phyloP scores from a whole-genome alignment of 2,888 invertebrate genomes.

The Dolomedes plantarius region DNA sequence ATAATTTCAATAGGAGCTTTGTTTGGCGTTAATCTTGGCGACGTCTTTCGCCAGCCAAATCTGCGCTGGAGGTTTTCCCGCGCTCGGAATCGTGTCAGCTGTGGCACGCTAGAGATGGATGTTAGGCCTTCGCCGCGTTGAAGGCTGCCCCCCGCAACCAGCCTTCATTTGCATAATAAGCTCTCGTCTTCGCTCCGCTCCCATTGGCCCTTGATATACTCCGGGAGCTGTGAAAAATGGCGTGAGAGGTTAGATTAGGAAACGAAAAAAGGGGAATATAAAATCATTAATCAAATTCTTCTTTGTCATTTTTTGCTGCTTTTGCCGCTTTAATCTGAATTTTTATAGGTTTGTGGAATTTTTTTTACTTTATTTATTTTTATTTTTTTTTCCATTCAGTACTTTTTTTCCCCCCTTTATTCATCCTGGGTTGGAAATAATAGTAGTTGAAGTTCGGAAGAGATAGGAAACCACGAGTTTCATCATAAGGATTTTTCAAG shows the following conservation, averaged over 20 bases:
- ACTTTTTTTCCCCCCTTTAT: conserved; percentile 7
- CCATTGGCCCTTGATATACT: conserved; percentile 68
- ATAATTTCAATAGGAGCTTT: too few relatives aligned
- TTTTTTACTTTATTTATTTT: not conserved
- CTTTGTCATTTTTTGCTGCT: conserved; percentile 43
- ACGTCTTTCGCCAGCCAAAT: not conserved
- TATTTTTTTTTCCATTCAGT: not conserved
- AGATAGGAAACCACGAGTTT: conserved; percentile 2
- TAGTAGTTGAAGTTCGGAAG: conserved; percentile 7
- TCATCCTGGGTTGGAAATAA: conserved; percentile 7
- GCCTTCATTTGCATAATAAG: conserved; percentile 70
- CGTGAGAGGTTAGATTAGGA: conserved; percentile 71
- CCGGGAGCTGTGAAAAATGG: conserved; percentile 70
- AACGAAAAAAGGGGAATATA: conserved; percentile 69
- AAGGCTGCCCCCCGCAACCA: conserved; percentile 64
- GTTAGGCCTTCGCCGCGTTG: conserved; percentile 51
- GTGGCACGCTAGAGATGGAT: conserved; percentile 67
- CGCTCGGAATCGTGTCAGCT: conserved; percentile 66
- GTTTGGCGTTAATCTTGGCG: not conserved
- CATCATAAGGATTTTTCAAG: not conserved
- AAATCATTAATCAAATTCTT: conserved; percentile 71
- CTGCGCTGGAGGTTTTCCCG: conserved; percentile 25
- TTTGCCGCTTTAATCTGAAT: conserved; percentile 67
- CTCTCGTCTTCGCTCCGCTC: conserved; percentile 55
- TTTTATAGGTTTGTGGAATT: conserved; percentile 56